phyloP scores from a whole-genome alignment of 2,888 invertebrate genomes.

The Phymatocera aterrima region DNA sequence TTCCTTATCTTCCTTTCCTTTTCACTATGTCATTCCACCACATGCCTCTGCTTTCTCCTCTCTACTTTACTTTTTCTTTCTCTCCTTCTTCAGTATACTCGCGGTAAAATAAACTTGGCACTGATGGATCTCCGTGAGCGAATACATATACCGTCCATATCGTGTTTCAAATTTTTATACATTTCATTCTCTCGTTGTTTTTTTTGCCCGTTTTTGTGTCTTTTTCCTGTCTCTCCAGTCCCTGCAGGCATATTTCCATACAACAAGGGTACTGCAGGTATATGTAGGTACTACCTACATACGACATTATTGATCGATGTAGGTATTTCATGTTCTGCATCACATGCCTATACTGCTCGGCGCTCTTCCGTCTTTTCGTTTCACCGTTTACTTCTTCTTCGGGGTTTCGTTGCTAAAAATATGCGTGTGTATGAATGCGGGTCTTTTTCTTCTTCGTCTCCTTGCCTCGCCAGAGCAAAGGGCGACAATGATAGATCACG shows the following conservation, averaged over 20 bases:
- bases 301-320: constrained; percentile 33
- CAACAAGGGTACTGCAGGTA: too few relatives aligned
- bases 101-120: neutral
- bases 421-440: neutral
- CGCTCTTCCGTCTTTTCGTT: neutral
- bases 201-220: neutral
- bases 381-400: too few relatives aligned
- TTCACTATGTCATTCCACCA: neutral
- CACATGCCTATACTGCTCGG: too few relatives aligned
- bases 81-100: neutral
- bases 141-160: neutral
- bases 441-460: neutral
- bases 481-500: constrained; percentile 21
- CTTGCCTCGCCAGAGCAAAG: neutral
- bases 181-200: neutral
- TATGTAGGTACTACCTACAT: too few relatives aligned
- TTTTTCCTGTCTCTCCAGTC: neutral
- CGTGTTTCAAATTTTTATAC: constrained; percentile 26
- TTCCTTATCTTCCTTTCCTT: neutral
- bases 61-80: neutral
- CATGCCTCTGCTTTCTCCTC: too few relatives aligned
- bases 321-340: neutral
- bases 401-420: neutral
- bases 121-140: constrained; percentile 8
- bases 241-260: neutral